Conservation (phyloP, 2,888 invertebrate species). For the Machimus atricapillus region DNA sequence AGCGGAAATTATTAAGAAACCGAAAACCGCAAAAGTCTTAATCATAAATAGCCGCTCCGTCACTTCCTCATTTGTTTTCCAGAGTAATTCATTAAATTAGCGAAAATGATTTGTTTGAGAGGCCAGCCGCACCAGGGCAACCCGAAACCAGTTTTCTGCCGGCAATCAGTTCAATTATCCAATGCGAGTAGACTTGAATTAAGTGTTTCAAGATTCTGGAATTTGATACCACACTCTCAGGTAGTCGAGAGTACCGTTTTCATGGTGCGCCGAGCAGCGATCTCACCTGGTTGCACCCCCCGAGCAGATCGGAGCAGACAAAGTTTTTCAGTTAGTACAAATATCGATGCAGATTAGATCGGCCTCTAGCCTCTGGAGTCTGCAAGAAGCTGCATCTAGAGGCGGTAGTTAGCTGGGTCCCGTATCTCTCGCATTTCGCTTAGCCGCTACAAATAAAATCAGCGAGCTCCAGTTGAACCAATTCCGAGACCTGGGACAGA, state of each 20-base stretch:
- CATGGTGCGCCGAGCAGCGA: background rate
- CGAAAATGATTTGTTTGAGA: background rate
- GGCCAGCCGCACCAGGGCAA: background rate
- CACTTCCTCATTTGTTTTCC: background rate
- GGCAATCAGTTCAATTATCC: background rate
- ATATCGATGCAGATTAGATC: background rate
- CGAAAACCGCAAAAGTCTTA: background rate
- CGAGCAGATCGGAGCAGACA: background rate
- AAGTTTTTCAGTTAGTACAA: background rate
- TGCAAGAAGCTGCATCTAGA: background rate
- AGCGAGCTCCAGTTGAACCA: background rate
- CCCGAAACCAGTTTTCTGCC: background rate
- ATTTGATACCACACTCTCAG: background rate
- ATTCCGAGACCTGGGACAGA: background rate
- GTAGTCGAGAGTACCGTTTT: background rate
- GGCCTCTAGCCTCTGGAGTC: background rate
- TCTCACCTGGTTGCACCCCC: background rate
- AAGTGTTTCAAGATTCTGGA: background rate
- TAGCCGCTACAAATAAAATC: background rate
- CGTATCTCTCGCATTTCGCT: background rate
- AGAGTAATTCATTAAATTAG: background rate
- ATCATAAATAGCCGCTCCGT: background rate
- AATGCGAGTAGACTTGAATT: background rate
- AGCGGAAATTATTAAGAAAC: background rate
- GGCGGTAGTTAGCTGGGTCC: background rate